Evolutionary conservation across 2,113 vertebrate species (phyloP), one percentile per base, ranked within the genome.

Genomic region (Pseudorasbora parva): DNA sequence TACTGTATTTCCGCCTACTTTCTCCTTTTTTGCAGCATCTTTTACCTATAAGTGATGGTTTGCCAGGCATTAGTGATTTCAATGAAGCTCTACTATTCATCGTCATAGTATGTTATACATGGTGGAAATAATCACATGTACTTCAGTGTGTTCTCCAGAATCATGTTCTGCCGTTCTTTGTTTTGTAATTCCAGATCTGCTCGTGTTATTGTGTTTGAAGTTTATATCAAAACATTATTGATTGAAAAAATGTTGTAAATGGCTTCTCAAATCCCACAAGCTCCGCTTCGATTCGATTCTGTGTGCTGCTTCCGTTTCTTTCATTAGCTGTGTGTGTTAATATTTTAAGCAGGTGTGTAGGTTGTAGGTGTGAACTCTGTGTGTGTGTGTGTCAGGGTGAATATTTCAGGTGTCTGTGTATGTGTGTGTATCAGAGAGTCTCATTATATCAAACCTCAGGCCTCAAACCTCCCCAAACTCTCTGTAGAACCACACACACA

Each of bases 381-480:
- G 73, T 77, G 21, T 23, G 73, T 77, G 75, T 68, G 60, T 54
- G 30, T 51, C n/a, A 7, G 51, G 17, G 57, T 51, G 68, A 57
- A 27, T 62, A 51, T 87, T 59, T 56, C 62, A 81, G 82, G 78
- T 56, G 41, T 54, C 54, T 87, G 51, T 80, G 68, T 80, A 64
- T 56, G 49, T 51, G 72, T 85, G 74, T 78, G 33, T 27, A 68
- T 71, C 64, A 73, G 37, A 76, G 82, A 84, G 81, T 83, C 87
- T 88, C 87, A 88, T 88, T 88, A 88, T 84, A 88, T 83, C 81
- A 66, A 88, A 82, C 86, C 86, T 88, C 76, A 45, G 84, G 86
- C 84, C 75, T 78, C 59, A 83, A 87, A 83, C 76, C 81, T 81
- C 74, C 49, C 69, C 78, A 80, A 30, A 37, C 47, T 51, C 54